Conservation (phyloP, 2,113 vertebrate genomes). For the Pardalotus punctatus region DNA sequence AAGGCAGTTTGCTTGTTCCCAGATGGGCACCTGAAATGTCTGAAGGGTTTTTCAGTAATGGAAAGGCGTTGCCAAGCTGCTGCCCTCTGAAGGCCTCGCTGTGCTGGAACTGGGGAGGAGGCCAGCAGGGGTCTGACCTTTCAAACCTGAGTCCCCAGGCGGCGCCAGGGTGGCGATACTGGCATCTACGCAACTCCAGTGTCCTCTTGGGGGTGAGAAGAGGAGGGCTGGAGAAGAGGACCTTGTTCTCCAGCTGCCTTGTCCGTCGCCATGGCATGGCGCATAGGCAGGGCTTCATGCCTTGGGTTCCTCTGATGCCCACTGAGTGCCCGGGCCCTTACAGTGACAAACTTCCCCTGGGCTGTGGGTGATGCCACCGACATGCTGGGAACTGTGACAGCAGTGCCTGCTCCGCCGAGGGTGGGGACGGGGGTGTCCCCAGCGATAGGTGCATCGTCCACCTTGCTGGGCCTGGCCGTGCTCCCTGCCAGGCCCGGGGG, state of each 20-base stretch:
- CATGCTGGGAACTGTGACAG: rapidly evolving
- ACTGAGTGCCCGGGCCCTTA: rapidly evolving
- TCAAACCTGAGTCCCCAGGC: rapidly evolving
- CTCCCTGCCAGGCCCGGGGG: background rate
- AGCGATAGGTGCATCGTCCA: background rate
- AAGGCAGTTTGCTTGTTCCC: background rate
- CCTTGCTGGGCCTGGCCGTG: background rate
- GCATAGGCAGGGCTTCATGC: background rate
- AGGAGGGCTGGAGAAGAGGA: background rate
- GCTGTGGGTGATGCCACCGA: background rate
- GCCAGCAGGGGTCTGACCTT: background rate
- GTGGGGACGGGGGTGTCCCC: background rate
- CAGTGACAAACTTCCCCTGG: background rate
- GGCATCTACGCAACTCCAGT: background rate
- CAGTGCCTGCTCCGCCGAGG: background rate
- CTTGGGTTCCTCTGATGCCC: background rate
- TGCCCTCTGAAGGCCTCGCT: background rate
- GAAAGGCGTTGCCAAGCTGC: background rate
- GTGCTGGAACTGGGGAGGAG: background rate
- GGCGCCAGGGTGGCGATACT: background rate
- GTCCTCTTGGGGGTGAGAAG: background rate
- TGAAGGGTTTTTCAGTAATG: background rate
- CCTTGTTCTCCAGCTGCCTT: background rate
- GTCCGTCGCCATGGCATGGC: no score
- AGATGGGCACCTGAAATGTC: background rate